Conservation (phyloP, 2,888 invertebrate genomes). For the Eupithecia exiguata region DNA sequence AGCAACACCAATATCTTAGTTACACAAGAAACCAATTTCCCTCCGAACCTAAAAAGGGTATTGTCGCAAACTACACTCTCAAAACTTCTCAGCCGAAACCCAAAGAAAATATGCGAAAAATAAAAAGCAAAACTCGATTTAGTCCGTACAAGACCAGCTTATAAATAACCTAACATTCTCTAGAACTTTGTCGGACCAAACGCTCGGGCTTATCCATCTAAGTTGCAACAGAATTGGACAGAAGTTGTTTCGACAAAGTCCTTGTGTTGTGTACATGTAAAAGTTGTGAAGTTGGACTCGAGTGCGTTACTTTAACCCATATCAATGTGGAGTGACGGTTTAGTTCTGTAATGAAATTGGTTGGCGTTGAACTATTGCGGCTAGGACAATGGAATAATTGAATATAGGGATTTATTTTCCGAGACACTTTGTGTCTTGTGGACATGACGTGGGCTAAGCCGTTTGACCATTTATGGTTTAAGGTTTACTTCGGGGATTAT, state of each 20-base stretch:
- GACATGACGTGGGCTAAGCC: conserved; percentile 46
- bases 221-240: conserved; percentile 2
- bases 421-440: conserved; percentile 53
- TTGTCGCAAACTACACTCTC: conserved; percentile 44
- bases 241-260: conserved; percentile 29
- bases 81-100: conserved; percentile 43
- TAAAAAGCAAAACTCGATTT: conserved; percentile 57
- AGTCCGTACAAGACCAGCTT: conserved; percentile 41
- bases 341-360: conserved; percentile 37
- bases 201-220: conserved; percentile 3
- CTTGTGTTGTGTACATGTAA: conserved; percentile 28
- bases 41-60: conserved; percentile 45
- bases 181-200: conserved; percentile 28
- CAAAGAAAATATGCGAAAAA: conserved; percentile 49
- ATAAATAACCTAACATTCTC: conserved; percentile 31
- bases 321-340: conserved; percentile 46
- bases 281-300: conserved; percentile 35
- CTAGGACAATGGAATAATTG: conserved; percentile 28
- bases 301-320: conserved; percentile 45
- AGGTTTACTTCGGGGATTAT: neutral
- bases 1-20: conserved; percentile 35
- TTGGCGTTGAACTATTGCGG: conserved; percentile 42
- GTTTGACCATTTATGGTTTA: neutral
- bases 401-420: conserved; percentile 32
- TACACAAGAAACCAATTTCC: conserved; percentile 45